phyloP scores from a whole-genome alignment of 2,888 invertebrate species.

The Rhingia rostrata region DNA sequence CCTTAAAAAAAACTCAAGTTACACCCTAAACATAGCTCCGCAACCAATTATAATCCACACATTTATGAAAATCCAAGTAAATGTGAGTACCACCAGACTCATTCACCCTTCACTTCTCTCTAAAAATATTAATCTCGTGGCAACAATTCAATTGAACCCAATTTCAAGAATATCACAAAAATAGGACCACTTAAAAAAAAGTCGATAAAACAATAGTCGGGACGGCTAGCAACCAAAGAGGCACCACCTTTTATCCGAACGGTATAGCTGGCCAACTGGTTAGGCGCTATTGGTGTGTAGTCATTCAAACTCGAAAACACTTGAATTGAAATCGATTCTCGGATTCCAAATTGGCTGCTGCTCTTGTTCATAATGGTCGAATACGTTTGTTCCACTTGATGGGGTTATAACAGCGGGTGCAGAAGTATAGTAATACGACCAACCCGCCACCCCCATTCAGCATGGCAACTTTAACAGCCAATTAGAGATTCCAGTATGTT shows the following conservation, averaged over 20 bases:
- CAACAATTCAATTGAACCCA: too few species aligned
- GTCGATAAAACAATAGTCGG: neutral
- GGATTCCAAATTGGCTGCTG: constrained; percentile 52
- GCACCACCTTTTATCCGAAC: neutral
- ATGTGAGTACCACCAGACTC: too few species aligned
- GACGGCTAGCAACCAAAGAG: neutral
- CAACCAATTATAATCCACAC: too few species aligned
- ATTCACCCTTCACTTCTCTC: too few species aligned
- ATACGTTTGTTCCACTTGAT: constrained; percentile 66
- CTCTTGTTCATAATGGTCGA: constrained; percentile 53
- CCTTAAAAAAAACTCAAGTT: too few species aligned
- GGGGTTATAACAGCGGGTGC: constrained; percentile 11
- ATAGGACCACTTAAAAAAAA: constrained; percentile 3
- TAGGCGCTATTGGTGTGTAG: neutral
- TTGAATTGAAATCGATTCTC: constrained; percentile 65
- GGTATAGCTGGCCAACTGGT: neutral
- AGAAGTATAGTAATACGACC: too few species aligned
- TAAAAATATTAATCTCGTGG: too few species aligned
- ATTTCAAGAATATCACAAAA: neutral
- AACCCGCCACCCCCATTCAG: too few species aligned
- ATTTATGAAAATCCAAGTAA: too few species aligned
- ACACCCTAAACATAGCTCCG: too few species aligned
- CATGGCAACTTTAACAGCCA: constrained; percentile 55
- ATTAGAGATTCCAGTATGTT: constrained; percentile 55
- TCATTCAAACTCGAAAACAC: constrained; percentile 60